Conservation (phyloP, 92 coral and sea anemone species). For the Epizoanthus scotinus region DNA sequence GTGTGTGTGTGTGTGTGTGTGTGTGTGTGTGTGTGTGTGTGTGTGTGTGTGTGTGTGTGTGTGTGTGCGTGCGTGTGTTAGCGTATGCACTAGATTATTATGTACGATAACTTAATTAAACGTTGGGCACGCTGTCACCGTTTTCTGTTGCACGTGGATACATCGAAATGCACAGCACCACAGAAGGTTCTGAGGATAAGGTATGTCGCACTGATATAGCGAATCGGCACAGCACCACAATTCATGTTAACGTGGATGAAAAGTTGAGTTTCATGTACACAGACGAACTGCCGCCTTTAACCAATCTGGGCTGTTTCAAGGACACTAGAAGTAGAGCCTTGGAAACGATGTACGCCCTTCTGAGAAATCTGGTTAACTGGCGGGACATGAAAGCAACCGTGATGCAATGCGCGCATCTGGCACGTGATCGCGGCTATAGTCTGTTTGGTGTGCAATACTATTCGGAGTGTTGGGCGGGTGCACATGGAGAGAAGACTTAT, state of each 20-base stretch:
- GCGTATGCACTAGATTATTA: not conserved
- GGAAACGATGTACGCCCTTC: conserved; percentile 36
- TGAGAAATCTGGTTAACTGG: conserved; percentile 60
- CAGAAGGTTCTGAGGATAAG: not conserved
- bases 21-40: too few relatives aligned
- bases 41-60: too few relatives aligned
- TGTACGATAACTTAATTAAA: not conserved
- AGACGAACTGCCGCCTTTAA: conserved; percentile 50
- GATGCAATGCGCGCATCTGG: conserved; percentile 63
- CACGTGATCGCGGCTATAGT: conserved; percentile 50
- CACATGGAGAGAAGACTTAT: conserved; percentile 28
- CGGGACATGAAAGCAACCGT: conserved; percentile 46
- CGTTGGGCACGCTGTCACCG: not conserved
- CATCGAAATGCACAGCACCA: not conserved
- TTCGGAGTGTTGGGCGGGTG: conserved; percentile 67
- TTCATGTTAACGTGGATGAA: not conserved
- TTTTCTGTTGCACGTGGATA: not conserved
- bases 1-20: not conserved
- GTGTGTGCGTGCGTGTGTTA: too few relatives aligned
- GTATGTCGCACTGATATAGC: too few relatives aligned
- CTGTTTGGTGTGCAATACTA: conserved; percentile 67
- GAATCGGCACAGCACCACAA: not conserved
- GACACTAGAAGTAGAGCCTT: conserved; percentile 37
- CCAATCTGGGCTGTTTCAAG: conserved; percentile 50
- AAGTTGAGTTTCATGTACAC: conserved; percentile 12